phyloP scores from a whole-genome alignment of 1,140 invertebrate species.

The Laodelphax striatellus region DNA sequence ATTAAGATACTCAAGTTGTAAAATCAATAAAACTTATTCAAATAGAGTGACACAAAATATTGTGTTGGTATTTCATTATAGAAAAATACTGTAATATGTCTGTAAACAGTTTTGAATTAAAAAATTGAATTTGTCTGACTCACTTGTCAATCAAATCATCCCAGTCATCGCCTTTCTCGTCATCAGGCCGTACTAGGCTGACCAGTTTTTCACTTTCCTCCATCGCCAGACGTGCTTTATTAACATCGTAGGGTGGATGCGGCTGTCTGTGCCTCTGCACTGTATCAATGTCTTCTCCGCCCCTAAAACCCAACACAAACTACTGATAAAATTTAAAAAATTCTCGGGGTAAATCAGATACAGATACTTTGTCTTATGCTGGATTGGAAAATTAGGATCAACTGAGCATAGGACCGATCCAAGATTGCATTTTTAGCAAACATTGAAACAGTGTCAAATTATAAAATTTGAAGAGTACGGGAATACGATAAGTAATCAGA shows the following conservation, averaged over 20 bases:
- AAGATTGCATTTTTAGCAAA: too few relatives aligned
- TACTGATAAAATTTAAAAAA: too few relatives aligned
- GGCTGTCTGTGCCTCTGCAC: conserved; percentile 25
- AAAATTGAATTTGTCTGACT: conserved; percentile 18
- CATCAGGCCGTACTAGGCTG: conserved; percentile 43
- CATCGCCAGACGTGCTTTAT: conserved; percentile 50
- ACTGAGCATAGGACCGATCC: too few relatives aligned
- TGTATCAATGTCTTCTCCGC: conserved; percentile 36
- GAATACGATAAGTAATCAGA: too few relatives aligned
- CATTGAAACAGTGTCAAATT: too few relatives aligned
- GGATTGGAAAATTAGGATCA: too few relatives aligned
- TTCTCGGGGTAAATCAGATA: too few relatives aligned
- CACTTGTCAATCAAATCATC: conserved; percentile 53
- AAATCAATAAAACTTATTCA: too few relatives aligned
- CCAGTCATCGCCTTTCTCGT: conserved; percentile 49
- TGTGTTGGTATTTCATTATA: not conserved
- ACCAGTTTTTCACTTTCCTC: conserved; percentile 58
- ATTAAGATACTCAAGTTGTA: too few relatives aligned
- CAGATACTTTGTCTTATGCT: too few relatives aligned
- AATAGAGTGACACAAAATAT: too few relatives aligned
- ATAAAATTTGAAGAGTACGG: too few relatives aligned
- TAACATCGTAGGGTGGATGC: conserved; percentile 45
- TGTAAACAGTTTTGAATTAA: not conserved
- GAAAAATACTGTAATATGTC: not conserved
- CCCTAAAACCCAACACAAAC: not conserved